phyloP scores from a whole-genome alignment of 2,797 vertebrate genomes.

The Atherinosoma microstoma region DNA sequence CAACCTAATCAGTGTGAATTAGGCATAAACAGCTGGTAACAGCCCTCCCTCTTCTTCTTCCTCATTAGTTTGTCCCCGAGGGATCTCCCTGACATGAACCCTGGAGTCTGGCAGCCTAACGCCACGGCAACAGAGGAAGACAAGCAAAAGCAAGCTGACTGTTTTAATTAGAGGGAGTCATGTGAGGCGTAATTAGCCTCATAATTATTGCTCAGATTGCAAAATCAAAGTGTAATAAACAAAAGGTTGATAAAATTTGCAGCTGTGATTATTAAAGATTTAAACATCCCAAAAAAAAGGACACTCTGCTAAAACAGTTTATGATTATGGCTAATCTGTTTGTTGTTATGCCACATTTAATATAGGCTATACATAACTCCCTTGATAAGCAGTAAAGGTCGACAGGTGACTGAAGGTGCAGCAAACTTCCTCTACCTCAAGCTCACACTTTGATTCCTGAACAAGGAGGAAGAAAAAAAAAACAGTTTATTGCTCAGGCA shows the following conservation, averaged over 20 bases:
- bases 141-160: conserved; percentile 50
- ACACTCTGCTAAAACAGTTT: conserved; percentile 22
- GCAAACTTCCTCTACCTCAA: conserved; percentile 32
- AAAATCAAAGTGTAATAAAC: conserved; percentile 55
- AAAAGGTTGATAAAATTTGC: conserved; percentile 42
- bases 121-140: conserved; percentile 63
- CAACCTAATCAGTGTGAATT: conserved; percentile 59
- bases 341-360: not conserved
- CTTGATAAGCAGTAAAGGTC: conserved; percentile 33
- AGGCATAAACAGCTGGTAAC: conserved; percentile 72
- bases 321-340: conserved; percentile 17
- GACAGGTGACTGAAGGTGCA: conserved; percentile 46
- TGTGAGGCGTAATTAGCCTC: conserved; percentile 66
- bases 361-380: not conserved
- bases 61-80: conserved; percentile 74
- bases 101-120: conserved; percentile 55
- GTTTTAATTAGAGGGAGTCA: conserved; percentile 72
- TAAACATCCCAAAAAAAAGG: conserved; percentile 21
- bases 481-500: conserved; percentile 42
- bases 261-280: conserved; percentile 61
- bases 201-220: conserved; percentile 59
- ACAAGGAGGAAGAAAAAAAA: conserved; percentile 16
- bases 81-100: conserved; percentile 60
- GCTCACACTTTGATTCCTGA: conserved; percentile 16
- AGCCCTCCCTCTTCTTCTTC: conserved; percentile 52